Percentiles rank a stretch among this genome's conserved stretches.
These are phyloP conservation scores for Dendronephthya gigantea DNA, from an alignment of 64 coral and sea anemone genomes.

Conservation along the genomic window DNA sequence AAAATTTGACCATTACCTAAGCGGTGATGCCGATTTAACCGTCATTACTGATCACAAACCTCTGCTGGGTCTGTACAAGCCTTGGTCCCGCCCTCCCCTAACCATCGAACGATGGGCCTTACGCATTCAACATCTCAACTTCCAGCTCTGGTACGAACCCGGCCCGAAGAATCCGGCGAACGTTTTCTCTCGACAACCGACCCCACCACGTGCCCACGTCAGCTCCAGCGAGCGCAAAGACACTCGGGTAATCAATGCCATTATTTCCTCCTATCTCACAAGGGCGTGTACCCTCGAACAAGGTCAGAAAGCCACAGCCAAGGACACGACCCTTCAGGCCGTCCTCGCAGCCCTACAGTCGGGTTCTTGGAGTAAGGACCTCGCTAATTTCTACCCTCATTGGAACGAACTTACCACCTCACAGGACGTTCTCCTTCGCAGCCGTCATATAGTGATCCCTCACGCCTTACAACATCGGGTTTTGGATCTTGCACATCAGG, in stretches of 20 bases:
- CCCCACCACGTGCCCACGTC: background rate
- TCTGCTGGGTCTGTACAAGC: slow-evolving; percentile 7
- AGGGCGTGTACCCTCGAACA: background rate
- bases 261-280: background rate
- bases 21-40: slow-evolving; percentile 14
- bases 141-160: background rate
- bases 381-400: background rate
- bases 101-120: slow-evolving; percentile 30
- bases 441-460: background rate
- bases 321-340: background rate
- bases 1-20: slow-evolving; percentile 16
- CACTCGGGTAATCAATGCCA: background rate
- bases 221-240: background rate
- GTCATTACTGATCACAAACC: slow-evolving; percentile 25
- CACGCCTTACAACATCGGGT: background rate
- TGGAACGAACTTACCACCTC: background rate
- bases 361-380: background rate
- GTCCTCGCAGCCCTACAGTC: background rate
- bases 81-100: slow-evolving; percentile 2
- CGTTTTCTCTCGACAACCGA: slow-evolving; percentile 25
- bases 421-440: background rate
- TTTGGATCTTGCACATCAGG: background rate
- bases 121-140: slow-evolving; percentile 13
- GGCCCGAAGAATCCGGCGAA: slow-evolving; percentile 28
- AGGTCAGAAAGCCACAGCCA: background rate